Evolutionary conservation across 2,888 invertebrate genomes (phyloP), one percentile per base, ranked within the genome.

Genomic region (Miltochrista miniata): DNA sequence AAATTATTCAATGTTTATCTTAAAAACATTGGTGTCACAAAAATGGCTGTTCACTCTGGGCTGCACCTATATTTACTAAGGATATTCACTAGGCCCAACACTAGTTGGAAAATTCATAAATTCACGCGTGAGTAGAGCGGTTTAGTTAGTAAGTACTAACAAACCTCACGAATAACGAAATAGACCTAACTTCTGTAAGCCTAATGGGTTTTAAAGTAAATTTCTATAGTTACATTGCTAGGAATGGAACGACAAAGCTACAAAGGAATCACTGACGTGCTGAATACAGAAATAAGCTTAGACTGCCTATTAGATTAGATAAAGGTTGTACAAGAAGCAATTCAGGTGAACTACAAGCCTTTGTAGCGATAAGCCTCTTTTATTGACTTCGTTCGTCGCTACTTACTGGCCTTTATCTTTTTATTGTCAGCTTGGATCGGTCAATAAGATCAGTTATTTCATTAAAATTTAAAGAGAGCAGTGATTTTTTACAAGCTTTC

Each of bases 311-410:
- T 72, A 78, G 68, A 76, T 72, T 69, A 70, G 66, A 64, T 64
- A 58, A 36, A 61, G 61, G 52, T 59, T 57, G 62, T 64, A 70
- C 60, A 71, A 69, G 63, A 56, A 69, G 48, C 59, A 59, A 71
- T 79, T 70, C 76, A 81, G 76, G 77, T 80, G 68, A 56, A 73
- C 70, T 64, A 64, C 58, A 70, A 73, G 68, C 70, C 71, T 72
- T 76, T 76, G 74, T 72, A 69, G 72, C 79, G 81, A 85, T 87
- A 86, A 86, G 81, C 80, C 75, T 68, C 74, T 81, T 86, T 86
- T 86, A 86, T 83, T 82, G 84, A 82, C 78, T 74, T 68, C 71
- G 70, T 67, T 73, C 74, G 74, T 73, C 73, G 74, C 72, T 68
- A 70, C 70, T 72, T 68, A 72, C 67, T 70, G 57, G 72, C 74